phyloP scores from a whole-genome alignment of 2,113 vertebrate genomes.

The Sebastes schlegelii region DNA sequence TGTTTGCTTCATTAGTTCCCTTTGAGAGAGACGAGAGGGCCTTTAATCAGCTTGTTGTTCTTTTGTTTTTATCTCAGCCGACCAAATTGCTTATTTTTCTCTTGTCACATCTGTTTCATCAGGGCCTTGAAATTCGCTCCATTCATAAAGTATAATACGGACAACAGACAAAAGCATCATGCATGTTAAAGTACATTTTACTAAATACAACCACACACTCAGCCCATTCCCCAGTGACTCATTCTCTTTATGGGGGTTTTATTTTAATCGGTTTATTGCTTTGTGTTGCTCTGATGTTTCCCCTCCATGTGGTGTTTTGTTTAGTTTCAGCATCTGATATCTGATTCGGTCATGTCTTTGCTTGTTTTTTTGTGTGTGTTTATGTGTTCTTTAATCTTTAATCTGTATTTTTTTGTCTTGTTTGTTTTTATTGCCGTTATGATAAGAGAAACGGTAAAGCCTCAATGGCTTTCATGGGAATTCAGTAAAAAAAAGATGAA shows the following conservation, averaged over 20 bases:
- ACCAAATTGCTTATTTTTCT: slow-evolving; percentile 38
- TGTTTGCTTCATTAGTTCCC: slow-evolving; percentile 29
- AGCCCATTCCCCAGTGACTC: not conserved
- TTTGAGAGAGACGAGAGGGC: slow-evolving; percentile 14
- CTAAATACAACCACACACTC: slow-evolving; percentile 2
- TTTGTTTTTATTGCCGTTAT: not conserved
- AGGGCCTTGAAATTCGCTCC: slow-evolving; percentile 11
- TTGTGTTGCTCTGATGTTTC: slow-evolving; percentile 5
- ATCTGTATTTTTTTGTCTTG: slow-evolving; percentile 19
- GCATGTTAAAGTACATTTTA: not conserved
- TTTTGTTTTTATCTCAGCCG: slow-evolving; percentile 12
- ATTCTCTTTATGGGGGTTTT: not conserved
- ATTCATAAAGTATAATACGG: not conserved
- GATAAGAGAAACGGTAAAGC: slow-evolving; percentile 24
- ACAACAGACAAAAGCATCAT: slow-evolving; percentile 7
- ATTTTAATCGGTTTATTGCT: slow-evolving; percentile 6
- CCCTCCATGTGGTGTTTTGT: not conserved
- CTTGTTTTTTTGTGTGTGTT: not conserved
- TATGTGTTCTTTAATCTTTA: slow-evolving; percentile 16
- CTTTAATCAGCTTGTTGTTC: slow-evolving; percentile 35
- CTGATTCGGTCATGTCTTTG: not conserved
- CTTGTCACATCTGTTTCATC: slow-evolving; percentile 24
- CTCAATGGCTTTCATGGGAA: slow-evolving; percentile 27
- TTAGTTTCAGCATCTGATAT: not conserved
- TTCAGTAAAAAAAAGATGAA: slow-evolving; percentile 13